A percentile compares a stretch with the other conserved stretches of the same genome.
These are phyloP conservation scores for Aspiorhynchus laticeps DNA, from an alignment of 2,113 vertebrate species.

Conservation along the genomic window DNA sequence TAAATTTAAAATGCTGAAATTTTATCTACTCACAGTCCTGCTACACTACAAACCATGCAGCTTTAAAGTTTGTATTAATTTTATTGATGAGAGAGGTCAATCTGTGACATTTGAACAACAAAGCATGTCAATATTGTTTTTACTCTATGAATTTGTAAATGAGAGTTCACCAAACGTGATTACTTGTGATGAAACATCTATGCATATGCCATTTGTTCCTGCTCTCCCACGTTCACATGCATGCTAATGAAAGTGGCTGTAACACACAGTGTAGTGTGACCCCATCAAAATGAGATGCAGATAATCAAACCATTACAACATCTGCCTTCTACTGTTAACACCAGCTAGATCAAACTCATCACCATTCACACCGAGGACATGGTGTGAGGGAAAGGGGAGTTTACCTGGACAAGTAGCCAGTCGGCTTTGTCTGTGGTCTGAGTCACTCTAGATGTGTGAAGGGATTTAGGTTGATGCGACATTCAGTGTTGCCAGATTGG, in stretches of 20 bases:
- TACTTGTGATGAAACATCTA: neutral
- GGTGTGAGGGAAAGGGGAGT: conserved; percentile 6
- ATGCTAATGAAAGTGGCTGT: neutral
- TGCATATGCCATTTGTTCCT: neutral
- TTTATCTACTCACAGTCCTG: neutral
- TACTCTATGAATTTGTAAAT: neutral
- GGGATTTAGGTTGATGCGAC: neutral
- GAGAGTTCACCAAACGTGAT: neutral
- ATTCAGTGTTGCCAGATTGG: too few relatives aligned
- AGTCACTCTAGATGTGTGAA: conserved; percentile 16
- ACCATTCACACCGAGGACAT: neutral
- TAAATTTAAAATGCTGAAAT: neutral
- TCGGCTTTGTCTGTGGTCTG: neutral
- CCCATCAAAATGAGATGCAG: neutral
- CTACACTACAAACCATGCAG: neutral
- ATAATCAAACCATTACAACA: neutral
- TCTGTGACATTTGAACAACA: neutral
- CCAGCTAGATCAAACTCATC: neutral
- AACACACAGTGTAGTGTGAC: neutral
- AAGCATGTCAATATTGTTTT: neutral
- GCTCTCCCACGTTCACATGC: neutral
- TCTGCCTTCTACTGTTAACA: conserved; percentile 1
- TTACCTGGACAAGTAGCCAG: conserved; percentile 1
- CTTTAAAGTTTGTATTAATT: neutral
- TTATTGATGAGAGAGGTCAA: neutral